phyloP scores from a whole-genome alignment of 2,113 vertebrate genomes.

The Centropus bengalensis region DNA sequence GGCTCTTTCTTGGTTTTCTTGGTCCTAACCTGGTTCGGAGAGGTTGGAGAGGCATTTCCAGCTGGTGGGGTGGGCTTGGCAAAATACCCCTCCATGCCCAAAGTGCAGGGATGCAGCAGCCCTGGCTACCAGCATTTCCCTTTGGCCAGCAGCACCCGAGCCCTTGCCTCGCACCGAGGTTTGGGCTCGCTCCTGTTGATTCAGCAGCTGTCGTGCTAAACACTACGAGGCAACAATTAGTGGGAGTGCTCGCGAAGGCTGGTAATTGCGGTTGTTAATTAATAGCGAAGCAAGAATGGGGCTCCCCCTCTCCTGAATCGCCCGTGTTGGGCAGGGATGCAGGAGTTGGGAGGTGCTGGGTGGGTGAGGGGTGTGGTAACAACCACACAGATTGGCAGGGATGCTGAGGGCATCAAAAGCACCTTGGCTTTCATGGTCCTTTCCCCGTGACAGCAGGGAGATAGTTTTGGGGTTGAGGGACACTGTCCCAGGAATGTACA shows the following conservation, averaged over 20 bases:
- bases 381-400: neutral
- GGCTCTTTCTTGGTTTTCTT: neutral
- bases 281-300: neutral
- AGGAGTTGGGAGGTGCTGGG: neutral
- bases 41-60: neutral
- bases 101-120: fast-evolving
- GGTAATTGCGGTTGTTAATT: neutral
- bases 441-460: neutral
- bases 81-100: fast-evolving
- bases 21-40: neutral
- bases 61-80: neutral
- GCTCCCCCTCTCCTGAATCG: neutral
- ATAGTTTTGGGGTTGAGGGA: neutral
- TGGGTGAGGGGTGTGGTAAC: no score
- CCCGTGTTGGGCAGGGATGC: fast-evolving
- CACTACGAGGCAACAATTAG: neutral
- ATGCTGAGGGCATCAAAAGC: neutral
- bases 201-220: neutral
- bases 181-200: neutral
- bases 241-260: neutral
- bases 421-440: neutral
- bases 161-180: fast-evolving
- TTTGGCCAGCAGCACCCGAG: neutral
- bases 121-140: no score
- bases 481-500: neutral